Conservation (phyloP, 2,888 invertebrate genomes). For the Mycalesis mineus region DNA sequence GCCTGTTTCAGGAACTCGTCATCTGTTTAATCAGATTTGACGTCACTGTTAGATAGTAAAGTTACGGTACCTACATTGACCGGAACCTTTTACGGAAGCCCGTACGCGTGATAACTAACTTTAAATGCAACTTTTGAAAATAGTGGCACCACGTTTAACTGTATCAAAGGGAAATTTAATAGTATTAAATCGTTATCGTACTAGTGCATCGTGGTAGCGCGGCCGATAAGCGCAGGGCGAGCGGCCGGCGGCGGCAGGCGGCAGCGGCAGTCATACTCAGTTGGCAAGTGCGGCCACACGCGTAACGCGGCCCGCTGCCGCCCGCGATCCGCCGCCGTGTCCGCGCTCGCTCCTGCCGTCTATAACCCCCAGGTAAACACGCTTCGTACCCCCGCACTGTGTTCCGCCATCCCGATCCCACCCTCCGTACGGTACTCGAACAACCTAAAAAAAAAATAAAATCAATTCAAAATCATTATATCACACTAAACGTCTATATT, state of each 20-base stretch:
- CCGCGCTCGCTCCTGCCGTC: slow-evolving; percentile 46
- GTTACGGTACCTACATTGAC: no score
- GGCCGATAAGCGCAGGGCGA: slow-evolving; percentile 65
- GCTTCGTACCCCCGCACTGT: slow-evolving; percentile 30
- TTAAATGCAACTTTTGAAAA: background rate
- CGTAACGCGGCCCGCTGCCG: slow-evolving; percentile 58
- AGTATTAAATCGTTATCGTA: slow-evolving; percentile 58
- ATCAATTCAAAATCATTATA: slow-evolving; percentile 21
- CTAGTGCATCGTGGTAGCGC: slow-evolving; percentile 56
- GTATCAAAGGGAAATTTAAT: slow-evolving; percentile 25
- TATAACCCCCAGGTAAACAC: slow-evolving; percentile 64
- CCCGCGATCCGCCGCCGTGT: slow-evolving; percentile 46
- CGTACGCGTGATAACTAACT: background rate
- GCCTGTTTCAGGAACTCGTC: no score
- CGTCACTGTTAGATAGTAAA: no score
- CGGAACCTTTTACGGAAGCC: no score
- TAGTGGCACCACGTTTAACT: background rate
- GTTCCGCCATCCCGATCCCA: slow-evolving; percentile 27
- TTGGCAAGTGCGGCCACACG: slow-evolving; percentile 71
- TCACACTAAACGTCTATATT: slow-evolving; percentile 19
- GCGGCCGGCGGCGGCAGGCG: slow-evolving; percentile 37
- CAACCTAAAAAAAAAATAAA: slow-evolving; percentile 29
- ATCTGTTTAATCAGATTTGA: no score
- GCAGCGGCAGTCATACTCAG: slow-evolving; percentile 65
- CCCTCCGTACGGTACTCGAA: slow-evolving; percentile 37